These are phyloP conservation scores for Balearica regulorum DNA, from an alignment of 2,797 vertebrate genomes.

Conservation along the genomic window DNA sequence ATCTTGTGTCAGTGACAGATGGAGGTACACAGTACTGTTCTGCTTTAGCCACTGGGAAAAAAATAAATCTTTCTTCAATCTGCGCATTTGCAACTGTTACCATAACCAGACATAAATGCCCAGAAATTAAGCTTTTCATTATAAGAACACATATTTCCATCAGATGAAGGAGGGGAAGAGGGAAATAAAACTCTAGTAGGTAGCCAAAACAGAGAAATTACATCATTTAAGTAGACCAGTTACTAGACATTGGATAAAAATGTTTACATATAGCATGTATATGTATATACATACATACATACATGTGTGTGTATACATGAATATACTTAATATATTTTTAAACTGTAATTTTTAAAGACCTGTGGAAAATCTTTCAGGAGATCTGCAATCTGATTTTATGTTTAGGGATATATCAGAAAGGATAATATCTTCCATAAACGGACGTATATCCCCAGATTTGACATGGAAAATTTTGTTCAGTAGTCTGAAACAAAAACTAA, in stretches of 20 bases:
- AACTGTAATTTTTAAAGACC: not conserved
- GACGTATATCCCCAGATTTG: not conserved
- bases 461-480: not conserved
- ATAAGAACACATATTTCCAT: not conserved
- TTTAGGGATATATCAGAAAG: not conserved
- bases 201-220: not conserved
- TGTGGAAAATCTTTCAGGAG: not conserved
- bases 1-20: not conserved
- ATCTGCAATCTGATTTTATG: not conserved
- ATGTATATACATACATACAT: not conserved
- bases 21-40: not conserved
- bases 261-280: not conserved
- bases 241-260: not conserved
- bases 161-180: not conserved
- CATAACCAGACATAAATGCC: not conserved
- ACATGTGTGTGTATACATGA: not conserved
- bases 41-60: not conserved
- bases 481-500: not conserved
- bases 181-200: not conserved
- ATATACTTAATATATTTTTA: not conserved
- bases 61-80: not conserved
- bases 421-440: not conserved
- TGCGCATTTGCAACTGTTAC: not conserved
- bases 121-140: not conserved
- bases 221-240: not conserved